These are phyloP conservation scores for Drosophila setosimentum DNA, from an alignment of 2,888 invertebrate genomes.

Conservation along the genomic window DNA sequence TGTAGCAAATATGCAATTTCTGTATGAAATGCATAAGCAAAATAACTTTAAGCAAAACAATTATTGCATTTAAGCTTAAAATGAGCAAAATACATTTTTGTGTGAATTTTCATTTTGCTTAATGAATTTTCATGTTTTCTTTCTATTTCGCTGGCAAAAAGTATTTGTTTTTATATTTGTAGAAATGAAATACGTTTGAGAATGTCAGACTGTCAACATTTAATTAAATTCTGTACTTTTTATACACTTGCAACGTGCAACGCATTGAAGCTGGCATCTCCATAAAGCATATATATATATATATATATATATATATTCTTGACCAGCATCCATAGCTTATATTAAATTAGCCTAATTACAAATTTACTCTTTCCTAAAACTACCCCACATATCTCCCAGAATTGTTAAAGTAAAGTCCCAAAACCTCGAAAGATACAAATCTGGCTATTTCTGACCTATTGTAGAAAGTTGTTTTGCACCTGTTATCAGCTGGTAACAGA, in stretches of 20 bases:
- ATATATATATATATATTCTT: not conserved
- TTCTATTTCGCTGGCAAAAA: not conserved
- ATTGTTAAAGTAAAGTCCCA: not conserved
- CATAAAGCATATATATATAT: no score
- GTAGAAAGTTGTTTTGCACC: no score
- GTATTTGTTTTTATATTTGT: not conserved
- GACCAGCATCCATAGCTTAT: no score
- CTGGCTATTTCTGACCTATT: no score
- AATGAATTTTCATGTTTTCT: not conserved
- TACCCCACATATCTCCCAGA: not conserved
- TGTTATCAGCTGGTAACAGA: not conserved
- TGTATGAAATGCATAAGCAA: not conserved
- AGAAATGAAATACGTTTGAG: not conserved
- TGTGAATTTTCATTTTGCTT: not conserved
- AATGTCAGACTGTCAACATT: not conserved
- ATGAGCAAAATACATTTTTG: not conserved
- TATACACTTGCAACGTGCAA: not conserved
- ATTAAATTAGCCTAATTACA: no score
- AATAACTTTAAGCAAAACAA: not conserved
- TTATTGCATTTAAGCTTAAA: not conserved
- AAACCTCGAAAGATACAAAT: not conserved
- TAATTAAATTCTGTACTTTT: not conserved
- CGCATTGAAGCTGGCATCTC: not conserved
- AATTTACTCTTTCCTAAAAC: not conserved
- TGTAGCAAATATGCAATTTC: constrained; percentile 9